Base-by-base conservation (phyloP, 2,797 vertebrate species). In the Melanotaenia maccullochi region DNA sequence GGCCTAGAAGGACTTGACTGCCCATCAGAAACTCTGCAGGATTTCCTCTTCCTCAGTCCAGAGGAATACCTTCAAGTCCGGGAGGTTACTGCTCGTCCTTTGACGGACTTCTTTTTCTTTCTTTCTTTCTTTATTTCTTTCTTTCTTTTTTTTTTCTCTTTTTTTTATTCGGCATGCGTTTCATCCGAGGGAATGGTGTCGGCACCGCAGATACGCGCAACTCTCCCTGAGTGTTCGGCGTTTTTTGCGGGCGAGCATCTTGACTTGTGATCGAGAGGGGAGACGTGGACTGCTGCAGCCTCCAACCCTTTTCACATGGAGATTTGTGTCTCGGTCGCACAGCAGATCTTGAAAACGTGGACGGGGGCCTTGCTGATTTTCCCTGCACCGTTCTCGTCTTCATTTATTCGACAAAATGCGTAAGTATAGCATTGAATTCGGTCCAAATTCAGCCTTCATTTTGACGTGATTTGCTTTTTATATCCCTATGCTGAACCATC, bases 321-420 rank as follows among this genome's bases (percentile, higher is more conserved):
- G 83, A 84, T 90, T 68, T 90, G 90, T 70, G 88, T 77, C 79
- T 86, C 85, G 84, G 68, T 85, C 66, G 71, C 58, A 56, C 83
- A 60, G 89, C 90, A 82, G 64, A 86, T 84, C 85, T 82, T 82
- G 60, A 71, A 78, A 85, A 83, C 88, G 81, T 89, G 88, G 76
- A 90, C 81, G 75, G 71, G 83, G 89, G 85, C 86, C 90, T 89
- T 90, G 79, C 85, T 79, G 81, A 13, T 75, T 85, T 78, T 70
- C 28, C 76, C 78, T 68, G 25, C 81, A 20, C 72, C 28, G 67
- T 68, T 73, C 78, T 73, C 83, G 64, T 58, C 73, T 71, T 71
- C 76, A 78, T 89, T 89, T 66, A 87, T 89, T 89, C 85, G 87
- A 91, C 78, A 90, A 91, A 85, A 93, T 89, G 90, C 91, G 92